These are phyloP conservation scores for Merops nubicus DNA, from an alignment of 2,113 vertebrate species.

Conservation along the genomic window DNA sequence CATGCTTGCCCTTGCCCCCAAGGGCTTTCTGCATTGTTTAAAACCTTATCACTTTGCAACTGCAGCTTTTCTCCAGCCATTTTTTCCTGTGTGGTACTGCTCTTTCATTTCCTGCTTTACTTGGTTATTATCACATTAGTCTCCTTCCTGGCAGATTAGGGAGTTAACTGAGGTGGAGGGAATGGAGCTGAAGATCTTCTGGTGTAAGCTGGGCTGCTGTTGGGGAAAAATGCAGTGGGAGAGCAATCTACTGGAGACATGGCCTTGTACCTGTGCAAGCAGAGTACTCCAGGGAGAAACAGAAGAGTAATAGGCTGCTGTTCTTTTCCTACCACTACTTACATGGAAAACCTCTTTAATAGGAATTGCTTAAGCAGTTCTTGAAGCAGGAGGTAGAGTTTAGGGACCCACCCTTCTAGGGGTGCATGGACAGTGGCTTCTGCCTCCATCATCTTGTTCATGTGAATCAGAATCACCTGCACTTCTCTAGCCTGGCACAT, in stretches of 20 bases:
- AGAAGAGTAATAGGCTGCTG: neutral
- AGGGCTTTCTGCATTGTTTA: neutral
- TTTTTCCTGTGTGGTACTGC: neutral
- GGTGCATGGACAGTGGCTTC: neutral
- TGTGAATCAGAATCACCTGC: neutral
- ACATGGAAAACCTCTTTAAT: neutral
- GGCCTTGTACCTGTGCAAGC: neutral
- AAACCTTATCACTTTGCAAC: fast-evolving
- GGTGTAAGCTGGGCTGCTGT: neutral
- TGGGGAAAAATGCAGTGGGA: neutral
- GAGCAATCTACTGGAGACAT: neutral
- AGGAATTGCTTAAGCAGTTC: neutral
- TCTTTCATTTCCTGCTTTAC: neutral
- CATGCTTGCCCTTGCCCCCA: neutral
- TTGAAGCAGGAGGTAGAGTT: neutral
- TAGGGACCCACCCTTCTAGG: neutral
- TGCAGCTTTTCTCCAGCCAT: neutral
- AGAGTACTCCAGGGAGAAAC: neutral
- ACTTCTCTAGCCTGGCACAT: neutral
- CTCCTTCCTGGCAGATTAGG: neutral
- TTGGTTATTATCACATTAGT: fast-evolving
- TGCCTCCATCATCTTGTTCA: neutral
- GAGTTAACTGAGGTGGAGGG: neutral
- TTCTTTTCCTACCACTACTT: neutral
- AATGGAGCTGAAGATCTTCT: neutral